Evolutionary conservation across 2,797 vertebrate genomes (phyloP).

Genomic region (Lepilemur septentrionalis): DNA sequence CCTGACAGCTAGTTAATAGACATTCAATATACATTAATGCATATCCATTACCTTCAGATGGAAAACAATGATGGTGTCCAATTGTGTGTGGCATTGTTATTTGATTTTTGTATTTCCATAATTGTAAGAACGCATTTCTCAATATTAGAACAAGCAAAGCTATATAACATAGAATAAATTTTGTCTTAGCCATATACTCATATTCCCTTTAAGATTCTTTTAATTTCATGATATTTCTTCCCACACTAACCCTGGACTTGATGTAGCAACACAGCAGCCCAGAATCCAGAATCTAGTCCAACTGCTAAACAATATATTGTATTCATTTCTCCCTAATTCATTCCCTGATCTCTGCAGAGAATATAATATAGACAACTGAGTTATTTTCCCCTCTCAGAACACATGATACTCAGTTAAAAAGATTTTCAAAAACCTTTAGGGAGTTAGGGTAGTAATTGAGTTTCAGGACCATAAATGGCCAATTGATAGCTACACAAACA

Average conservation of each 20-base stretch:
- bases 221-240: background rate
- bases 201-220: background rate
- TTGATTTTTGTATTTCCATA: background rate
- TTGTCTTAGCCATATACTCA: background rate
- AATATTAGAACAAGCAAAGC: background rate
- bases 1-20: background rate
- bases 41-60: background rate
- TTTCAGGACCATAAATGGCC: background rate
- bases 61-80: background rate
- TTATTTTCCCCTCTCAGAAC: background rate
- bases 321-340: background rate
- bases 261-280: background rate
- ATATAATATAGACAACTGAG: background rate
- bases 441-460: background rate
- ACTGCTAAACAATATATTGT: background rate
- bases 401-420: background rate
- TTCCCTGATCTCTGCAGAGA: background rate
- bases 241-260: background rate
- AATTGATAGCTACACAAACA: background rate
- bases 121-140: background rate
- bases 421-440: background rate
- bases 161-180: background rate
- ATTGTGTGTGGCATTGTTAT: background rate
- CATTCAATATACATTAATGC: background rate
- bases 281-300: background rate